Evolutionary conservation across 53 echinoderm and acorn worm species (phyloP), one percentile per base, ranked within the genome.

Genomic region (Holothuria leucospilota): DNA sequence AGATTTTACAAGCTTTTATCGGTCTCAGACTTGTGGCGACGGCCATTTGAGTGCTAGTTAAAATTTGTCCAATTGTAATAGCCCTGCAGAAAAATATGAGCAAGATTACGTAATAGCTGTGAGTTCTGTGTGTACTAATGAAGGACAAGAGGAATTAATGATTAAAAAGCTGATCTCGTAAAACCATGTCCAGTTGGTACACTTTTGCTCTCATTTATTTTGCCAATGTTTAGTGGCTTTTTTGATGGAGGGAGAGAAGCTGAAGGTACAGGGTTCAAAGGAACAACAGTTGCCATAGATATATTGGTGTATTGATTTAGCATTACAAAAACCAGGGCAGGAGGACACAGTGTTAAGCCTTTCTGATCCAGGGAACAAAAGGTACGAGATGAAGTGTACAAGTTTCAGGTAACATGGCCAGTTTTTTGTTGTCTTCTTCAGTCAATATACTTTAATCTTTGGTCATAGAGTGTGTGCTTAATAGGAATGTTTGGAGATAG

Each of bases 371-470:
- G 39, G 38, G 56, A 7, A 72, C 72, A 72, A 72, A 41, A 72
- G 39, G 12, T 46, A 39, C 20, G 72, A 72, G 40, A 72, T 46
- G 29, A 12, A 72, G 40, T n/a, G 21, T 14, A 39, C 39, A 30
- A 72, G 21, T 72, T 72, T 72, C 46, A 72, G 72, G 72, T 72
- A 72, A 72, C 72, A 72, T 72, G 72, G 39, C 12, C 39, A 12
- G 13, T 72, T 72, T 72, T 72, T 72, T 39, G n/a, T 72, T 72
- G 72, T 72, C 72, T 72, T 21, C 38, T 30, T 72, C 42, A 23
- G 72, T 72, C 72, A 72, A 72, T 72, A 72, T 72, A 20, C 16
- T 72, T 72, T 72, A 72, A 72, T 72, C 72, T 72, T 39, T 39
- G 72, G 39, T 72, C 72, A 39, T 72, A 39, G 72, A 72, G 72